These are phyloP conservation scores for Ischnura elegans DNA, from an alignment of 2,888 invertebrate species.

Conservation along the genomic window DNA sequence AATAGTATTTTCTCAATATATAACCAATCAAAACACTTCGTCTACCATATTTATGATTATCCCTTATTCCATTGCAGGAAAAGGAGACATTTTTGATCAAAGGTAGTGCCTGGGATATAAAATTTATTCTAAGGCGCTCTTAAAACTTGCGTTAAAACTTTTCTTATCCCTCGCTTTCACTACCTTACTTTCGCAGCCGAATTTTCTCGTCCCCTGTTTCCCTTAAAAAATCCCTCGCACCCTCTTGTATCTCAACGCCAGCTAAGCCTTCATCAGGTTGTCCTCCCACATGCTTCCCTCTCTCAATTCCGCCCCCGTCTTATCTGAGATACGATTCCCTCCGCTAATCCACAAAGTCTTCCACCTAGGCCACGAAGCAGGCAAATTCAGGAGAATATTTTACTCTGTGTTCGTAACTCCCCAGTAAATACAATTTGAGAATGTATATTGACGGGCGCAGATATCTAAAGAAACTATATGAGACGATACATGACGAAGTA, in stretches of 20 bases:
- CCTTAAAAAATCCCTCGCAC: not conserved
- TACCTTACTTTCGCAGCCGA: not conserved
- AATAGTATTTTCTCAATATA: no score
- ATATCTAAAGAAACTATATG: no score
- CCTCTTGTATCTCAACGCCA: not conserved
- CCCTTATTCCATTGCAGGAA: not conserved
- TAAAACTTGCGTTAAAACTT: not conserved
- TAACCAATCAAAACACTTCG: not conserved
- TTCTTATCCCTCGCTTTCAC: not conserved
- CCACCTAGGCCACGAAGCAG: no score
- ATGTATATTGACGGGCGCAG: no score
- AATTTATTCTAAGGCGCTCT: not conserved
- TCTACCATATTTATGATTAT: not conserved
- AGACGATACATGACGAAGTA: no score
- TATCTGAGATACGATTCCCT: not conserved
- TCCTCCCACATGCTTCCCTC: not conserved
- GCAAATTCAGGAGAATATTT: no score
- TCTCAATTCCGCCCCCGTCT: not conserved
- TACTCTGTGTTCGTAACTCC: no score
- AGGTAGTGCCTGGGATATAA: not conserved
- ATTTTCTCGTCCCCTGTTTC: not conserved
- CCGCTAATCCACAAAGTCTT: not conserved
- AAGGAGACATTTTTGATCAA: not conserved
- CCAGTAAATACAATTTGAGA: no score
- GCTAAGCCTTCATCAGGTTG: not conserved